Evolutionary conservation across 2,888 invertebrate species (phyloP).

Genomic region (Adelphocoris suturalis): DNA sequence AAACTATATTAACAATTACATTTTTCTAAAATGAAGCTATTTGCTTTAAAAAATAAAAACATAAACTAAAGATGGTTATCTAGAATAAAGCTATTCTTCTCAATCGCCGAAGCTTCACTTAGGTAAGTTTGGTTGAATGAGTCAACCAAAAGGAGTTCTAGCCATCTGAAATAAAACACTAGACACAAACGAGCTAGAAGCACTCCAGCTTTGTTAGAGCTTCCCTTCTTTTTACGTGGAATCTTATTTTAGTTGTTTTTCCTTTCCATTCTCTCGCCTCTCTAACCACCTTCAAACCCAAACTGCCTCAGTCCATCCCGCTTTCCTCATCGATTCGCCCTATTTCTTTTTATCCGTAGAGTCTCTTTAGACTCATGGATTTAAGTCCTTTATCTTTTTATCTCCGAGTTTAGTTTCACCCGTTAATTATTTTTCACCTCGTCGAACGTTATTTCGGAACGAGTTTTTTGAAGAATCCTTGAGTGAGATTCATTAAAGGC

Average conservation of each 20-base stretch:
- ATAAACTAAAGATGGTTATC: too few relatives aligned
- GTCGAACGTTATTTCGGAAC: not conserved
- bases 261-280: conserved; percentile 2
- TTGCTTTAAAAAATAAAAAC: too few relatives aligned
- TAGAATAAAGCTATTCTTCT: too few relatives aligned
- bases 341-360: conserved; percentile 22
- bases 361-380: not conserved
- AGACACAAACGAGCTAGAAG: not conserved
- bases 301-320: not conserved
- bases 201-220: not conserved
- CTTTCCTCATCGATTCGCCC: conserved; percentile 38
- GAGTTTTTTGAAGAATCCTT: not conserved
- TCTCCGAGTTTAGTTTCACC: not conserved
- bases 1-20: too few relatives aligned
- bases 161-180: conserved; percentile 18
- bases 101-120: not conserved
- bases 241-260: conserved; percentile 46
- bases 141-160: not conserved
- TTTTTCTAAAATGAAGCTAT: too few relatives aligned
- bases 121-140: not conserved
- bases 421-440: conserved; percentile 17
- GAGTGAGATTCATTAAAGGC: not conserved
- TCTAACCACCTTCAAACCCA: conserved; percentile 11
- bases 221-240: not conserved
- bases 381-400: not conserved